phyloP scores from a whole-genome alignment of 1,140 invertebrate species.

The Dendroctonus valens region DNA sequence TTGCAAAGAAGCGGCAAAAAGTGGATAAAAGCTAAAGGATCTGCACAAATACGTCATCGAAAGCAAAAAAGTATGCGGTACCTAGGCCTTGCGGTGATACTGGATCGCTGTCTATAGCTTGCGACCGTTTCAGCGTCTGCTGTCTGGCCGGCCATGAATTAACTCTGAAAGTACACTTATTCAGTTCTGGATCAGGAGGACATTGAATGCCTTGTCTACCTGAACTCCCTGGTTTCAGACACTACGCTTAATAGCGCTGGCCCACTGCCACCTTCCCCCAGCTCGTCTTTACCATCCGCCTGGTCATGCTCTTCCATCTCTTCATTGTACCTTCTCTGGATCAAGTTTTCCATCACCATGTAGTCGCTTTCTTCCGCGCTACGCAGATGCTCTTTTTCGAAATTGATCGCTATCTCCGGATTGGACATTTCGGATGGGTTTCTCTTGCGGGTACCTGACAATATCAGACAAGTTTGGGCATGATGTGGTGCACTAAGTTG shows the following conservation, averaged over 20 bases:
- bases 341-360: slow-evolving; percentile 84
- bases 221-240: slow-evolving; percentile 43
- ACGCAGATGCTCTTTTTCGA: slow-evolving; percentile 81
- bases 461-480: neutral
- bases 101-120: slow-evolving; percentile 26
- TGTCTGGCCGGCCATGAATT: slow-evolving; percentile 44
- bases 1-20: too few relatives aligned
- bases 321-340: slow-evolving; percentile 68
- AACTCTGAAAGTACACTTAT: slow-evolving; percentile 19
- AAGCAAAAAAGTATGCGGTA: slow-evolving; percentile 26
- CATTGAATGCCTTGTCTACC: slow-evolving; percentile 18
- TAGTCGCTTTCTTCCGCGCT: slow-evolving; percentile 91
- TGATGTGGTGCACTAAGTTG: neutral
- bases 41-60: slow-evolving; percentile 5
- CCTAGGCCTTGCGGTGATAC: slow-evolving; percentile 22
- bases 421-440: slow-evolving; percentile 71
- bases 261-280: slow-evolving; percentile 44
- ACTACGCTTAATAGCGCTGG: slow-evolving; percentile 42
- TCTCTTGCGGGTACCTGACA: slow-evolving; percentile 49
- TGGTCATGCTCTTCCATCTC: slow-evolving; percentile 40
- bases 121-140: slow-evolving; percentile 25
- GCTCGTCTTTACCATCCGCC: neutral
- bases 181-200: neutral
- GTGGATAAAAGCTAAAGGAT: too few relatives aligned
- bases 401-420: slow-evolving; percentile 72